These are phyloP conservation scores for Psylliodes chrysocephalus DNA, from an alignment of 2,888 invertebrate species.

Conservation along the genomic window DNA sequence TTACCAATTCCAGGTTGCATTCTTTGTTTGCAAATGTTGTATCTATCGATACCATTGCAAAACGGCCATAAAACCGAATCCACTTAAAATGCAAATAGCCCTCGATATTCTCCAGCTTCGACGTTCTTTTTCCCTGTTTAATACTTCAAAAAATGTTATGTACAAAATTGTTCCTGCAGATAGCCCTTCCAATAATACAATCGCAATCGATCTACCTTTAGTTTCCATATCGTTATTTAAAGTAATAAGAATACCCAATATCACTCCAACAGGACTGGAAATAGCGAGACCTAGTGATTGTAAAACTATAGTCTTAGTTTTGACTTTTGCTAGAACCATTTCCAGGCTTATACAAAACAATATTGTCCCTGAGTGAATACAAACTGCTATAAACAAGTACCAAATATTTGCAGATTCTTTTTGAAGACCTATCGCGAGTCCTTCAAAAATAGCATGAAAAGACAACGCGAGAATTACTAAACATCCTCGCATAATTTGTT, in stretches of 20 bases:
- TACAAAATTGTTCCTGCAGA: slow-evolving; percentile 67
- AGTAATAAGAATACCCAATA: slow-evolving; percentile 64
- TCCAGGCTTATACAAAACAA: slow-evolving; percentile 68
- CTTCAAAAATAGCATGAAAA: slow-evolving; percentile 68
- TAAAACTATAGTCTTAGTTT: slow-evolving; percentile 59
- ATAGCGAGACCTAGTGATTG: slow-evolving; percentile 65
- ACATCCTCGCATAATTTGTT: slow-evolving; percentile 61
- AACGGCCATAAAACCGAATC: slow-evolving; percentile 61
- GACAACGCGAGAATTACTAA: slow-evolving; percentile 66
- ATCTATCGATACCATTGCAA: slow-evolving; percentile 47
- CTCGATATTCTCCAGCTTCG: slow-evolving; percentile 58
- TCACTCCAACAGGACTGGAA: slow-evolving; percentile 66
- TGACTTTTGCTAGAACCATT: slow-evolving; percentile 64
- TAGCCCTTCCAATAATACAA: slow-evolving; percentile 64
- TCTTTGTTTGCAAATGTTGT: too few species aligned
- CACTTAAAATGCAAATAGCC: slow-evolving; percentile 59
- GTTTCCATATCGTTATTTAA: slow-evolving; percentile 59
- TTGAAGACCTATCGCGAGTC: slow-evolving; percentile 67
- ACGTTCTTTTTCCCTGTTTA: slow-evolving; percentile 63
- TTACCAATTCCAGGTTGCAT: too few species aligned
- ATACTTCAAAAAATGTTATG: slow-evolving; percentile 67
- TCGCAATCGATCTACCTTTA: slow-evolving; percentile 60
- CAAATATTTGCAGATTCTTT: slow-evolving; percentile 63
- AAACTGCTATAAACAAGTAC: slow-evolving; percentile 67
- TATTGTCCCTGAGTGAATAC: slow-evolving; percentile 67